Evolutionary conservation across 2,113 vertebrate genomes (phyloP).

Genomic region (Sapajus apella): DNA sequence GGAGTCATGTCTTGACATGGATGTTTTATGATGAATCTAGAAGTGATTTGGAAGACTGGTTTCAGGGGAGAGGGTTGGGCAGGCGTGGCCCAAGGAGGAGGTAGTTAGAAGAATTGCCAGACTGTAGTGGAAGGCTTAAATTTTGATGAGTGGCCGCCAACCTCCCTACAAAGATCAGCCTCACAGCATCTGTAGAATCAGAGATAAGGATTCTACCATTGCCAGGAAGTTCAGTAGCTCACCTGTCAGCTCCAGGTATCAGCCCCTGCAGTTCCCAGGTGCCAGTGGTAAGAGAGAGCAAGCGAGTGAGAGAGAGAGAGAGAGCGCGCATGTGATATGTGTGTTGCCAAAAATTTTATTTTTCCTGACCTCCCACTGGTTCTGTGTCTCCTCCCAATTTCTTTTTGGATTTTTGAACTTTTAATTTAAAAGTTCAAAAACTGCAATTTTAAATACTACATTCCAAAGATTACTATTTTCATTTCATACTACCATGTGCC

Average conservation of each 20-base stretch:
- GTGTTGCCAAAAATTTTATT: neutral
- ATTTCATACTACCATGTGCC: neutral
- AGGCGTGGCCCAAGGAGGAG: neutral
- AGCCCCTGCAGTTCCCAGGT: neutral
- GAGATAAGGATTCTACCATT: neutral
- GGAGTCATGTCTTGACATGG: neutral
- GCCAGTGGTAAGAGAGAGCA: too few species aligned
- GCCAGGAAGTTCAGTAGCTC: too few species aligned
- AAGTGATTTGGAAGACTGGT: neutral
- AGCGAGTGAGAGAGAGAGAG: too few species aligned
- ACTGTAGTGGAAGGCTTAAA: neutral
- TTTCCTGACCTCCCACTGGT: neutral
- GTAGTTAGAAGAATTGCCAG: neutral
- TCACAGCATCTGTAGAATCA: neutral
- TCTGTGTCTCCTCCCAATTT: neutral
- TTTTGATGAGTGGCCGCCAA: neutral
- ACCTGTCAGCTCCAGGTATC: neutral
- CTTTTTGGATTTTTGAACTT: neutral
- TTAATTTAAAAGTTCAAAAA: neutral
- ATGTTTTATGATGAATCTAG: neutral
- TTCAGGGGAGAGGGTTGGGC: neutral
- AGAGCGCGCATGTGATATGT: too few species aligned
- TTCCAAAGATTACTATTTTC: neutral
- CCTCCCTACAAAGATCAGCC: too few species aligned
- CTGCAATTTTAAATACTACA: neutral